Evolutionary conservation across 2,888 invertebrate species (phyloP), one percentile per base, ranked within the genome.

Genomic region (Ochropacha duplaris): DNA sequence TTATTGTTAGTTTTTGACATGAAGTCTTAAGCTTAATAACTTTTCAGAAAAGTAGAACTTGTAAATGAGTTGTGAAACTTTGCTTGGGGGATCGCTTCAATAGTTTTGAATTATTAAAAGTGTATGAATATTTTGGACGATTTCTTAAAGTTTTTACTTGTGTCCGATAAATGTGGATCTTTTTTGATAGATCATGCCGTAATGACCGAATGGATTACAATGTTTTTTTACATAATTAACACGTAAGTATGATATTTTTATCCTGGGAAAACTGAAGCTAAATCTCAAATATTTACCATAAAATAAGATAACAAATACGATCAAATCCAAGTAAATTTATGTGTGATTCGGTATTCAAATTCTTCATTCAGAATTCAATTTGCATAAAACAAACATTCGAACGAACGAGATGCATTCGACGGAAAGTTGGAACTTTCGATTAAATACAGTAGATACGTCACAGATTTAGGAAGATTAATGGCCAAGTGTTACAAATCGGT

Each of bases 391-490:
- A 24, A 4, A n/a, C 5, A 39, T n/a, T 16, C 39, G 5, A 36
- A 11, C 14, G 4, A n/a, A 44, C 2, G 39, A 44, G 19, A 44
- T 44, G 19, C 19, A 19, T 44, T 44, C 19, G 44, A 19, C 9
- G 44, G 44, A 16, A 16, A 44, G 44, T 44, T 44, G 9, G 16
- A 44, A 19, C 16, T 44, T 19, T 44, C 19, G 9, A 19, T 44
- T 19, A 9, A 44, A 19, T 4, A 39, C 19, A 9, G 16, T 19
- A 44, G 16, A 19, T 44, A 44, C 4, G 19, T 44, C 44, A 44
- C 16, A 26, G 28, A 44, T 28, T 34, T 36, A 22, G n/a, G 12
- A 24, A 16, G 50, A 57, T 24, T 57, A 36, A 57, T 57, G 26
- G 57, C 49, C 8, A 19, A 44, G 19, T 44, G 44, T 44, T n/a